Evolutionary conservation across 1,140 invertebrate genomes (phyloP).

Genomic region (Pseudomyrmex sp.): DNA sequence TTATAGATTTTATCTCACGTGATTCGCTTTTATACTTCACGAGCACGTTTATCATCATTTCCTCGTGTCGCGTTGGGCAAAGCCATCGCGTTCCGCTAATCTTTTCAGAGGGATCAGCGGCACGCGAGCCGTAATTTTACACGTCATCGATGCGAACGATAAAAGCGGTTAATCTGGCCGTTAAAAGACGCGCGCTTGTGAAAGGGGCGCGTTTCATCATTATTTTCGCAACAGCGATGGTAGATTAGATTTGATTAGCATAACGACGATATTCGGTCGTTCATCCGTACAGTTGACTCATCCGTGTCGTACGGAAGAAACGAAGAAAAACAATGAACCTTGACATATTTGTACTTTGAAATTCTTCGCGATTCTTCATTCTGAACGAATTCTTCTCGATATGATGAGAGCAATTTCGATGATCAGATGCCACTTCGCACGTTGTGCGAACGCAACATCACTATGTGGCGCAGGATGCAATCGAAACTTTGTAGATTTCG

Average conservation of each 20-base stretch:
- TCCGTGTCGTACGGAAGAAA: not conserved
- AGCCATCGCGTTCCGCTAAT: constrained; percentile 48
- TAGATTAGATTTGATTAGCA: constrained; percentile 35
- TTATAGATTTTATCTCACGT: constrained; percentile 24
- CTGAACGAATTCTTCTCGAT: too few relatives aligned
- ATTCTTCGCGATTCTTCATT: too few relatives aligned
- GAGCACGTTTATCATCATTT: constrained; percentile 43
- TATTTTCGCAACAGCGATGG: not conserved
- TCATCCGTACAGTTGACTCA: not conserved
- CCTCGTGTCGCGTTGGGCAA: constrained; percentile 31
- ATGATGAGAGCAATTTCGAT: not conserved
- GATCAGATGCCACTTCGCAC: not conserved
- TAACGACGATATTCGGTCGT: not conserved
- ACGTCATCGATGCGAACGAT: constrained; percentile 37
- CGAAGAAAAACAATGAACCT: too few relatives aligned
- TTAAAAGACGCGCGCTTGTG: constrained; percentile 25
- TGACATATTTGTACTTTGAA: too few relatives aligned
- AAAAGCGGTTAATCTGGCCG: constrained; percentile 31
- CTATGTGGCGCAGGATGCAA: not conserved
- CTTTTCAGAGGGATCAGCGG: constrained; percentile 19
- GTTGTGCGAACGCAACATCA: not conserved
- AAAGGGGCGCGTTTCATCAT: constrained; percentile 18
- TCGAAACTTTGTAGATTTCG: not conserved
- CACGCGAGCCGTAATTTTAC: constrained; percentile 46
- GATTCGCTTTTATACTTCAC: constrained; percentile 36